These are phyloP conservation scores for Symphodus melops DNA, from an alignment of 2,113 vertebrate genomes.

Conservation along the genomic window DNA sequence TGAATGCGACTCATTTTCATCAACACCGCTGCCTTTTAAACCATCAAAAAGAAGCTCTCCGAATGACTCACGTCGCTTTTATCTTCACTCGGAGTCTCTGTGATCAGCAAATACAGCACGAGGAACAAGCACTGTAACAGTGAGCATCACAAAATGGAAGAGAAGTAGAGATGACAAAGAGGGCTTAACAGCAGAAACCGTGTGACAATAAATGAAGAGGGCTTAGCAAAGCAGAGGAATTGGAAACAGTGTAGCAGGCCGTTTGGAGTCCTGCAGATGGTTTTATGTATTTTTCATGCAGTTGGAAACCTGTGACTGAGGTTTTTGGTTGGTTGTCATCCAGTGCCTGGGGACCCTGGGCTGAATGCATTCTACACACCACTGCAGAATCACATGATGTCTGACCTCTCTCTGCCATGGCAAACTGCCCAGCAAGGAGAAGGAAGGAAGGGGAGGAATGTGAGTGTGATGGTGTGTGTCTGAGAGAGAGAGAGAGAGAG, in stretches of 20 bases:
- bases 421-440: conserved; percentile 77
- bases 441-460: conserved; percentile 66
- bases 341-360: conserved; percentile 69
- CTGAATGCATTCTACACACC: conserved; percentile 81
- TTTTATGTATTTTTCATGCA: conserved; percentile 79
- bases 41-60: conserved; percentile 46
- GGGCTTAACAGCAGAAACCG: conserved; percentile 45
- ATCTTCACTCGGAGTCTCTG: conserved; percentile 44
- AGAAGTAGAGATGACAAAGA: conserved; percentile 50
- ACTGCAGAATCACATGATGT: conserved; percentile 82
- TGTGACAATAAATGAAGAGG: conserved; percentile 62
- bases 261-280: conserved; percentile 71
- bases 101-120: conserved; percentile 50
- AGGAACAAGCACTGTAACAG: conserved; percentile 49
- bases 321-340: conserved; percentile 77
- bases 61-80: conserved; percentile 31
- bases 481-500: conserved; percentile 13
- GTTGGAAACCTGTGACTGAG: conserved; percentile 77
- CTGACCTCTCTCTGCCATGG: conserved; percentile 82
- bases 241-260: conserved; percentile 55
- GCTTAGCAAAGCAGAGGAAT: conserved; percentile 63
- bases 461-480: conserved; percentile 54
- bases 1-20: conserved; percentile 57
- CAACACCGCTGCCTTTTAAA: conserved; percentile 40
- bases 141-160: conserved; percentile 34